A percentile compares a stretch with the other conserved stretches of the same genome.
Conservation (phyloP, 2,113 vertebrate genomes). For the Sturnus vulgaris region DNA sequence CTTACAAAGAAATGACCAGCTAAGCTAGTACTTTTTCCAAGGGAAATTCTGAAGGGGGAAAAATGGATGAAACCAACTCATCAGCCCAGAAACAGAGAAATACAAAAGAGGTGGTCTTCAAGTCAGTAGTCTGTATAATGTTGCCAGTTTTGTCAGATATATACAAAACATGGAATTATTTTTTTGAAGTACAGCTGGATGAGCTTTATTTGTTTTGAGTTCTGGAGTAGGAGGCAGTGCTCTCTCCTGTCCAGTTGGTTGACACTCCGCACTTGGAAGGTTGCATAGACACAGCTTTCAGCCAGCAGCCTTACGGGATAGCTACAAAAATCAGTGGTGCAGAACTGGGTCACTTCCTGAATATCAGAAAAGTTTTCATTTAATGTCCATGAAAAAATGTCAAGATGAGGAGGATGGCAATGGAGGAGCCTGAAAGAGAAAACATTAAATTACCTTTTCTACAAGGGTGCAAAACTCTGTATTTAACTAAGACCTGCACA, state of each 20-base stretch:
- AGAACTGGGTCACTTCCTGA: conserved; percentile 95
- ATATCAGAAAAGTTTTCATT: conserved; percentile 92
- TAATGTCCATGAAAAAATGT: conserved; percentile 86
- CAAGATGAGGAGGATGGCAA: conserved; percentile 95
- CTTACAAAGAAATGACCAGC: conserved; percentile 89
- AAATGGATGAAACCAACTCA: conserved; percentile 79
- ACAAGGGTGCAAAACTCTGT: conserved; percentile 21
- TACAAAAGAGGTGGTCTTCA: conserved; percentile 84
- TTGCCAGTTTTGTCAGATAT: conserved; percentile 93
- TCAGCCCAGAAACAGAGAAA: conserved; percentile 85
- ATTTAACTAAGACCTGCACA: conserved; percentile 13
- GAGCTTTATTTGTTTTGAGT: conserved; percentile 82
- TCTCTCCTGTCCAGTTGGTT: conserved; percentile 83
- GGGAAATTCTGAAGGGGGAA: conserved; percentile 73
- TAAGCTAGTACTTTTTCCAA: conserved; percentile 86
- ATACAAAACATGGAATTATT: conserved; percentile 88
- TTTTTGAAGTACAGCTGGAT: conserved; percentile 84
- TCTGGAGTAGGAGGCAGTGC: conserved; percentile 79
- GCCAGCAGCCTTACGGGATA: conserved; percentile 94
- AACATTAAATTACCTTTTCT: conserved; percentile 63
- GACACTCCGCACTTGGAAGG: conserved; percentile 88
- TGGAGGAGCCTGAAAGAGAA: conserved; percentile 87
- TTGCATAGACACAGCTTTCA: conserved; percentile 99
- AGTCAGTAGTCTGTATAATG: conserved; percentile 96
- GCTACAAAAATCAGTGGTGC: conserved; percentile 94